Conservation (phyloP, 2,113 vertebrate species). For the Nibea albiflora region DNA sequence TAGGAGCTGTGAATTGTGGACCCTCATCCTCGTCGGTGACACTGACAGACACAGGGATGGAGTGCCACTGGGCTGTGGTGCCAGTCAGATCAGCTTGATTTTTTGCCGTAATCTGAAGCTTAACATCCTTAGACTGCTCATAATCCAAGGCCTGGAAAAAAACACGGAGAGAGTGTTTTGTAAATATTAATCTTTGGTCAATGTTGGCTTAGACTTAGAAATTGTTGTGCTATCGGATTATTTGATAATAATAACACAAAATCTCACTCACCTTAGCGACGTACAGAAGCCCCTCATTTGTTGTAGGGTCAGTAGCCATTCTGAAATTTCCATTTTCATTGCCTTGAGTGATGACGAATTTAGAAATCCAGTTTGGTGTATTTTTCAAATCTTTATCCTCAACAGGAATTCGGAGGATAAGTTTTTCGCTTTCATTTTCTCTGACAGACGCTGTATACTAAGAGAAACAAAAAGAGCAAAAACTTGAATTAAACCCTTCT, state of each 20-base stretch:
- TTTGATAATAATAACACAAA: background rate
- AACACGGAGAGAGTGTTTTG: background rate
- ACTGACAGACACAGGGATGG: slow-evolving; percentile 81
- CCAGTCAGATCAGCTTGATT: slow-evolving; percentile 86
- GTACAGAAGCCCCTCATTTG: slow-evolving; percentile 89
- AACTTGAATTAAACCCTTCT: no score
- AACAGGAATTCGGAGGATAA: slow-evolving; percentile 85
- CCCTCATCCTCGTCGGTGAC: slow-evolving; percentile 88
- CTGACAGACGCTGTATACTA: slow-evolving; percentile 83
- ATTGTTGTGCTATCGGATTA: no score
- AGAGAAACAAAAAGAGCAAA: background rate
- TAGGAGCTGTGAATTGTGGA: slow-evolving; percentile 85
- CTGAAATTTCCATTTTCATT: slow-evolving; percentile 89
- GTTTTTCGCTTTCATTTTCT: slow-evolving; percentile 86
- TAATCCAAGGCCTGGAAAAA: slow-evolving; percentile 86
- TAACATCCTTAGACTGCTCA: slow-evolving; percentile 77
- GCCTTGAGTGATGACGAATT: slow-evolving; percentile 87
- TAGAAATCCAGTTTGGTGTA: slow-evolving; percentile 84
- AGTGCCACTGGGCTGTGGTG: slow-evolving; percentile 72
- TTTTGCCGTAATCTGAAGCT: slow-evolving; percentile 84
- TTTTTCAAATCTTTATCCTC: slow-evolving; percentile 86
- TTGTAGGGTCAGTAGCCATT: slow-evolving; percentile 87
- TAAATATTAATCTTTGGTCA: background rate
- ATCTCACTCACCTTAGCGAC: slow-evolving; percentile 86
- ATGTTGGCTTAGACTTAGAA: no score